A percentile compares a stretch with the other conserved stretches of the same genome.
Conservation (phyloP, 2,113 vertebrate genomes). For the Numida meleagris region DNA sequence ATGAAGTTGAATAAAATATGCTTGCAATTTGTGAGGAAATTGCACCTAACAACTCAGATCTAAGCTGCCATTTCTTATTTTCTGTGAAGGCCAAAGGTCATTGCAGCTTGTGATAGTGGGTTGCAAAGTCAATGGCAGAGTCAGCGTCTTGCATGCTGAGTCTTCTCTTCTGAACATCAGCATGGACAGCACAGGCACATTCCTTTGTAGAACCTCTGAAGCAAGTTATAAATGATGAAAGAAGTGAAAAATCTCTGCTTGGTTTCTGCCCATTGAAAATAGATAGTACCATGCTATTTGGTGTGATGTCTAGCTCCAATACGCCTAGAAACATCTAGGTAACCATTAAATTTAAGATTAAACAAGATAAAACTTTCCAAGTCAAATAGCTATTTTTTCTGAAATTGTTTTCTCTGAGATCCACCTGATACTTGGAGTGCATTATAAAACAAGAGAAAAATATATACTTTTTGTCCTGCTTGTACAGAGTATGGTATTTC, state of each 20-base stretch:
- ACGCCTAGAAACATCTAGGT: background rate
- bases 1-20: background rate
- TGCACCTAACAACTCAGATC: background rate
- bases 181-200: accelerated
- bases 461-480: background rate
- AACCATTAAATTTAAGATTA: background rate
- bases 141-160: background rate
- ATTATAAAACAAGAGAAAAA: background rate
- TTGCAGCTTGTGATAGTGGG: background rate
- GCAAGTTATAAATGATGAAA: background rate
- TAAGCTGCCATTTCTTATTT: background rate
- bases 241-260: background rate
- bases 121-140: background rate
- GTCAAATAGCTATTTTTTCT: background rate
- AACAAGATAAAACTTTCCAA: background rate
- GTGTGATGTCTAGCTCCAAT: background rate
- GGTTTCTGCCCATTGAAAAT: background rate
- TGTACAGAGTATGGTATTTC: background rate
- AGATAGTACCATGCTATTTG: background rate
- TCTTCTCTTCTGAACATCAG: background rate
- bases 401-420: background rate
- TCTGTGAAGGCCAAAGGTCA: background rate
- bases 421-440: background rate
- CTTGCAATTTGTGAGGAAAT: background rate
- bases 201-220: background rate